Evolutionary conservation across 2,113 vertebrate genomes (phyloP), one percentile per base, ranked within the genome.

Genomic region (Eurystomus gularis): DNA sequence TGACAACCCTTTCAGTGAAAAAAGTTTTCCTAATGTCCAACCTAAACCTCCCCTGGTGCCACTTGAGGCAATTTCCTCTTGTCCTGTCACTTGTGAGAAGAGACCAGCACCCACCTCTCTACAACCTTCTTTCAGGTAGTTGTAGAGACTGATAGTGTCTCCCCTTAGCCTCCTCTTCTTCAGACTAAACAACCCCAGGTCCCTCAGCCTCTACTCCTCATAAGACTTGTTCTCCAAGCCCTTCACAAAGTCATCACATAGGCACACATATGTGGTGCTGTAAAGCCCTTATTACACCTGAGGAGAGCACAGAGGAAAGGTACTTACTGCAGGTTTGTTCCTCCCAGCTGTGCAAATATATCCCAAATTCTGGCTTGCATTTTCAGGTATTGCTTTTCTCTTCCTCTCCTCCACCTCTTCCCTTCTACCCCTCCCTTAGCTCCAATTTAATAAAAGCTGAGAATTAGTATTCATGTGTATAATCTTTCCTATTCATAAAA

Each of bases 211-310:
- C n/a, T 42, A 15, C 42, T 42, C 42, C 42, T 42, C 42, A 42
- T 42, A 15, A 42, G 42, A 42, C 42, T 42, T 42, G 42, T 42
- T 42, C 42, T 42, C 42, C 42, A 42, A 15, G 42, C 42, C 42
- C 42, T 42, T 28, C 8, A 0, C 3, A 24, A 58, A 72, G 17
- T 20, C 1, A 23, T 19, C 51, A 64, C 51, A 78, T 0, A 0
- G 79, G 48, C 40, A 52, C 3, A 29, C 5, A 6, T 5, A 2
- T 37, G 26, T 0, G 3, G 5, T 58, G 42, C 28, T 61, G 5
- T 33, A 15, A 8, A 58, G 11, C 33, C 19, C 24, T 12, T 61
- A 17, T 9, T 57, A n/a, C 40, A 40, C 4, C 31, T n/a, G 19
- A 35, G 24, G 25, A 88, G 18, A 58, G 7, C 48, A 46, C 26